Conservation (phyloP, 2,888 invertebrate species). For the Scaptomyza reducta region DNA sequence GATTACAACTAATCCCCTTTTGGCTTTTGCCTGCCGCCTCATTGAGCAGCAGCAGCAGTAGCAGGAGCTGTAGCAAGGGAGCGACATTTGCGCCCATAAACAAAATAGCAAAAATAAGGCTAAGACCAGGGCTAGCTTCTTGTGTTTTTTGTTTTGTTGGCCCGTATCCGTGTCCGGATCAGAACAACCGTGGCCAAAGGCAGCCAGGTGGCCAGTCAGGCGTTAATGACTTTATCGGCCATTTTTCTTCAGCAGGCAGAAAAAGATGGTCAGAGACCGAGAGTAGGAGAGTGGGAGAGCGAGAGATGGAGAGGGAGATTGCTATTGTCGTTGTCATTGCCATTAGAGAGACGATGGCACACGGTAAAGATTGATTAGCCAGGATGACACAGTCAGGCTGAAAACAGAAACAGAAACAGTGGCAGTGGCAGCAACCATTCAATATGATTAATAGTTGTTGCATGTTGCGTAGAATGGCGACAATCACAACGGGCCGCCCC, state of each 20-base stretch:
- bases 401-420: conserved; percentile 16
- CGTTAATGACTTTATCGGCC: conserved; percentile 78
- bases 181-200: conserved; percentile 19
- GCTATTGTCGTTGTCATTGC: conserved; percentile 60
- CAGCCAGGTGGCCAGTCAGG: conserved; percentile 69
- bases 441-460: conserved; percentile 76
- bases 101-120: conserved; percentile 65
- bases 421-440: conserved; percentile 40
- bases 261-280: conserved; percentile 16
- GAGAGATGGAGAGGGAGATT: conserved; percentile 25
- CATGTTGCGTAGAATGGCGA: conserved; percentile 67
- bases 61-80: conserved; percentile 29
- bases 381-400: conserved; percentile 63
- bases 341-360: conserved; percentile 54
- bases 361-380: conserved; percentile 72
- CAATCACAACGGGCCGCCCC: conserved; percentile 38
- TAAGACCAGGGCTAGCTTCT: conserved; percentile 38
- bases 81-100: conserved; percentile 70
- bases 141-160: conserved; percentile 3
- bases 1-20: conserved; percentile 79
- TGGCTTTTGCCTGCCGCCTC: conserved; percentile 78
- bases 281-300: neutral
- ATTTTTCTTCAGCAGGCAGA: conserved; percentile 62
- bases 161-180: conserved; percentile 45
- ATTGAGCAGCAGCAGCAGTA: conserved; percentile 64